Evolutionary conservation across 1,140 invertebrate genomes (phyloP).

Genomic region (Anastrepha ludens): DNA sequence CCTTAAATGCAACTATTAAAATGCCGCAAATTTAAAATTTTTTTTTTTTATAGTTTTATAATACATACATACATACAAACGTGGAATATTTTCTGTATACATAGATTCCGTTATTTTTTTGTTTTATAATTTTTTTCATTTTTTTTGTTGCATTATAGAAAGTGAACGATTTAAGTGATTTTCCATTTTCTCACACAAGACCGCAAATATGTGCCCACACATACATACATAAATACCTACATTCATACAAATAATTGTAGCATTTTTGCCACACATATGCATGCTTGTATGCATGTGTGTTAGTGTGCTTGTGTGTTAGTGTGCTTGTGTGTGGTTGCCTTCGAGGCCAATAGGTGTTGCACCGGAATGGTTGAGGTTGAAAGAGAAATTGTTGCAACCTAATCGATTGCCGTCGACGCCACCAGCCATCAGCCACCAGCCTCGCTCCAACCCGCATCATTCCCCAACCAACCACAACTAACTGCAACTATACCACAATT

Average conservation of each 20-base stretch:
- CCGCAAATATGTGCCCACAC: not conserved
- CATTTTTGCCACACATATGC: not conserved
- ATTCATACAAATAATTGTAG: not conserved
- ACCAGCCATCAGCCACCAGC: not conserved
- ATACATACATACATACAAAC: no score
- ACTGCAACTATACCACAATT: not conserved
- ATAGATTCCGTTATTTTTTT: not conserved
- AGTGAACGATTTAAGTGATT: slow-evolving; percentile 45
- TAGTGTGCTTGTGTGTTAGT: not conserved
- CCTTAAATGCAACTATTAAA: not conserved
- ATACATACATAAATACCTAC: not conserved
- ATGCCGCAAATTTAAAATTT: no score
- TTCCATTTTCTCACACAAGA: slow-evolving; percentile 21
- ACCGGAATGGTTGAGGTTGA: slow-evolving; percentile 22
- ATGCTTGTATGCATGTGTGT: not conserved
- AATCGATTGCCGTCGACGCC: not conserved
- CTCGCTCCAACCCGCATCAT: not conserved
- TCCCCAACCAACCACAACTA: not conserved
- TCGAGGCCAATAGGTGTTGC: slow-evolving; percentile 27
- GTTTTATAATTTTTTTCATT: not conserved
- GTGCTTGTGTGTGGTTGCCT: not conserved
- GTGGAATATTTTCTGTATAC: not conserved
- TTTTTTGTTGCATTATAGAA: slow-evolving; percentile 28
- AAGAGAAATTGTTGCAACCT: slow-evolving; percentile 47
- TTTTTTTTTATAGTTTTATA: no score